Percentiles rank a stretch among this genome's conserved stretches.
Conservation (phyloP, 2,113 vertebrate species). For the Lipotes vexillifer region DNA sequence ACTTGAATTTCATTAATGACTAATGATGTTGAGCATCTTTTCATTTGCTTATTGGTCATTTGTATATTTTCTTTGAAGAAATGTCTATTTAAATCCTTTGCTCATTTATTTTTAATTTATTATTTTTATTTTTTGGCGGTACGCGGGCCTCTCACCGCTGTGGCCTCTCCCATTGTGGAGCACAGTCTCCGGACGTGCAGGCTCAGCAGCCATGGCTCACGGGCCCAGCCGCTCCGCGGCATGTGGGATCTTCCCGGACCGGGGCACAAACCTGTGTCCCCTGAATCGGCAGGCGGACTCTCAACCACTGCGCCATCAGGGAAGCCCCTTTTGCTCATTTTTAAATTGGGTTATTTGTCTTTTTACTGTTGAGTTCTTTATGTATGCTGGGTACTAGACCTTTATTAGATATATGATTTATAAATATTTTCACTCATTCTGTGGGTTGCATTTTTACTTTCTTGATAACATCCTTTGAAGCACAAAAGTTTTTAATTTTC, state of each 20-base stretch:
- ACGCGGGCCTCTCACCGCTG: too few species aligned
- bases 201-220: too few species aligned
- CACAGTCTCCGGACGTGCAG: too few species aligned
- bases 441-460: background rate
- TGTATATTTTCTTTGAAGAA: background rate
- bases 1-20: background rate
- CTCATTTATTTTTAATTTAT: background rate
- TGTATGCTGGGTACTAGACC: background rate
- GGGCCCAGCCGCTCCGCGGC: too few species aligned
- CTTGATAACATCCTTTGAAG: background rate
- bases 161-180: too few species aligned
- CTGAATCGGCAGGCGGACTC: too few species aligned
- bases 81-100: background rate
- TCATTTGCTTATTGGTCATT: background rate
- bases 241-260: too few species aligned
- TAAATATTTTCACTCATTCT: background rate
- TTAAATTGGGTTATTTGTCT: background rate
- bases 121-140: too few species aligned
- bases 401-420: background rate
- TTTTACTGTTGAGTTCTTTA: background rate
- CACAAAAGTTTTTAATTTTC: background rate
- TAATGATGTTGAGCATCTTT: background rate
- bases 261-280: fast-evolving
- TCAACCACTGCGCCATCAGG: too few species aligned
- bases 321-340: background rate